Evolutionary conservation across 2,113 vertebrate genomes (phyloP).

Genomic region (Calypte anna): DNA sequence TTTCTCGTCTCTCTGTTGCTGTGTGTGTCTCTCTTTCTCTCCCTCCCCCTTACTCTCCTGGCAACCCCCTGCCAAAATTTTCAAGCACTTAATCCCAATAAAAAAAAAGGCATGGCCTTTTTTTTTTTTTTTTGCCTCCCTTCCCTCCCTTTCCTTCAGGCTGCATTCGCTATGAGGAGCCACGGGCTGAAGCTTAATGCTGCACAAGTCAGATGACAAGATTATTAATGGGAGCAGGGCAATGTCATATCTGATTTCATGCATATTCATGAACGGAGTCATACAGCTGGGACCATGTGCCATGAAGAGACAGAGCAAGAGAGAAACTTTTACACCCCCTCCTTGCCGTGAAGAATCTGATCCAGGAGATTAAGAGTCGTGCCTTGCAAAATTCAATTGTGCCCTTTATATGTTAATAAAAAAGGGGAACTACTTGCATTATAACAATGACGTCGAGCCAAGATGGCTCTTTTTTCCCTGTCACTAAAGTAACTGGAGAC

Average conservation of each 20-base stretch:
- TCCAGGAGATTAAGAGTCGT: constrained; percentile 69
- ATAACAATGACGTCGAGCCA: constrained; percentile 45
- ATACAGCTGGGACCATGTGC: constrained; percentile 89
- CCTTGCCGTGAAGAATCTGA: constrained; percentile 76
- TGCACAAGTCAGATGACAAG: constrained; percentile 91
- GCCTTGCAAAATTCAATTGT: constrained; percentile 69
- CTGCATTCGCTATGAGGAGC: constrained; percentile 76
- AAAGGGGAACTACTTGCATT: constrained; percentile 7
- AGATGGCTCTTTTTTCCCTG: not conserved
- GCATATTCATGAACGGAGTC: constrained; percentile 92
- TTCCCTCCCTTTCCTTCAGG: constrained; percentile 74
- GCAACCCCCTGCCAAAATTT: constrained; percentile 76
- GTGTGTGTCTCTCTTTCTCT: constrained; percentile 22
- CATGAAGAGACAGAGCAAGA: constrained; percentile 71
- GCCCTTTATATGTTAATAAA: constrained; percentile 65
- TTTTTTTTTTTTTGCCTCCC: constrained; percentile 59
- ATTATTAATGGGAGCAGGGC: constrained; percentile 94
- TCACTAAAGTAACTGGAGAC: not conserved
- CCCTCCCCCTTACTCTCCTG: constrained; percentile 64
- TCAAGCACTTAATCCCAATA: constrained; percentile 80
- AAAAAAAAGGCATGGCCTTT: constrained; percentile 65
- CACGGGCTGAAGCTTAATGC: constrained; percentile 83
- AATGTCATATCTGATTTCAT: constrained; percentile 91
- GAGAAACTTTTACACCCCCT: constrained; percentile 72
- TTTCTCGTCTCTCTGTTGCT: constrained; percentile 53